A percentile compares a stretch with the other conserved stretches of the same genome.
Evolutionary conservation across 2,113 vertebrate genomes (phyloP).

Genomic region (Pterocles orientalis): DNA sequence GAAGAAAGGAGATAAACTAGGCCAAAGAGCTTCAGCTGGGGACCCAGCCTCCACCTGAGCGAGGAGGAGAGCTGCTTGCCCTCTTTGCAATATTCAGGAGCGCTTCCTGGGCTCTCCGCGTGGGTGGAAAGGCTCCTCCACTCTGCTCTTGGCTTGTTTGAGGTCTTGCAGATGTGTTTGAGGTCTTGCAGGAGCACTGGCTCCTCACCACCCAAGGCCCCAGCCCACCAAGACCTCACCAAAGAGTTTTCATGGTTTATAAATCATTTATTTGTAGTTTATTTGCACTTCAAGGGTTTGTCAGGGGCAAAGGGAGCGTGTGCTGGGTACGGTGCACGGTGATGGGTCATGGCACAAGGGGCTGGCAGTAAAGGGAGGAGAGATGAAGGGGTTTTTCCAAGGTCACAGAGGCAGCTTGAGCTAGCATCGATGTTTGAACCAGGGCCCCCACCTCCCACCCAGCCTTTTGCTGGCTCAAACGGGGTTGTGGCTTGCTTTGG

Average conservation of each 20-base stretch:
- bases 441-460: background rate
- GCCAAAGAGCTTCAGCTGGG: slow-evolving; percentile 27
- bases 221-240: background rate
- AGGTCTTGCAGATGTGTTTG: background rate
- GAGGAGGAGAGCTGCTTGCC: background rate
- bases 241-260: fast-evolving
- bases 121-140: background rate
- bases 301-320: background rate
- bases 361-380: background rate
- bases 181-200: background rate
- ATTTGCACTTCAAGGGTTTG: background rate
- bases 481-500: background rate
- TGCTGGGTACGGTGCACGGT: fast-evolving
- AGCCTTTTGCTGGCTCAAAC: background rate
- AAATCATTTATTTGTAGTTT: background rate
- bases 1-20: slow-evolving; percentile 18
- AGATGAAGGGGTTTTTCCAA: background rate
- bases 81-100: slow-evolving; percentile 13
- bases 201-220: background rate
- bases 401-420: background rate
- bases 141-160: fast-evolving
- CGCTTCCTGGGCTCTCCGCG: background rate
- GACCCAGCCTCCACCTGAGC: background rate
- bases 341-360: fast-evolving
- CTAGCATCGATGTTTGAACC: fast-evolving